Evolutionary conservation across 2,113 vertebrate species (phyloP).

Genomic region (Tylochromis polylepis): DNA sequence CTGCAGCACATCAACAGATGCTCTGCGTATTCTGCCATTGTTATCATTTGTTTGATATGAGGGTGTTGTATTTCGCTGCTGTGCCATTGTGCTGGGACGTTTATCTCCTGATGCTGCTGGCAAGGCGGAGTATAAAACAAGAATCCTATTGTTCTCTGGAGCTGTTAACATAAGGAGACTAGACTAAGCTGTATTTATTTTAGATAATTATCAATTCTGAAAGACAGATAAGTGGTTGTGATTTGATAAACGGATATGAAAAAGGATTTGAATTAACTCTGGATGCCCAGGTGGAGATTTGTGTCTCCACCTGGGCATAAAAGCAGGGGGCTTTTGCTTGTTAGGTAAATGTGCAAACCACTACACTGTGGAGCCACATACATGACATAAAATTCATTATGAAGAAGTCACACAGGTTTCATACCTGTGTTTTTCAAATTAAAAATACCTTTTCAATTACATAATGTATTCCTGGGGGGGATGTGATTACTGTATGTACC

Average conservation of each 20-base stretch:
- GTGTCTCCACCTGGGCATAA: neutral
- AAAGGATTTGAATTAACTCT: neutral
- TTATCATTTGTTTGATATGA: slow-evolving; percentile 17
- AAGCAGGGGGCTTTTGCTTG: fast-evolving
- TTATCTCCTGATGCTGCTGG: neutral
- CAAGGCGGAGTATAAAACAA: neutral
- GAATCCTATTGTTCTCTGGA: neutral
- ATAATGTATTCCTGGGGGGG: neutral
- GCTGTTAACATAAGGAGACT: neutral
- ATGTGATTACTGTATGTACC: neutral
- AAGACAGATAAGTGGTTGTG: neutral
- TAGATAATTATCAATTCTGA: neutral
- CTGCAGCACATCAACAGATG: neutral
- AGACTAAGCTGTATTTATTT: neutral
- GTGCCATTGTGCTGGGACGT: slow-evolving; percentile 12
- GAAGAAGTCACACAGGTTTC: neutral
- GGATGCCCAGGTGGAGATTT: neutral
- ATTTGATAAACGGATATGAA: neutral
- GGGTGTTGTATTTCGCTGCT: slow-evolving; percentile 25
- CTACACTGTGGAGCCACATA: neutral
- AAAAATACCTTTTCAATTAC: neutral
- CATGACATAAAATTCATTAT: neutral
- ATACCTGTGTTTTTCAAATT: neutral
- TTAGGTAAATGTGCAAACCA: neutral
- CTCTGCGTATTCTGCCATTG: neutral